Evolutionary conservation across 30 jellyfish, hydroid and myxozoan genomes (phyloP), one percentile per base, ranked within the genome.

Genomic region (Hydractinia symbiolongicarpus): DNA sequence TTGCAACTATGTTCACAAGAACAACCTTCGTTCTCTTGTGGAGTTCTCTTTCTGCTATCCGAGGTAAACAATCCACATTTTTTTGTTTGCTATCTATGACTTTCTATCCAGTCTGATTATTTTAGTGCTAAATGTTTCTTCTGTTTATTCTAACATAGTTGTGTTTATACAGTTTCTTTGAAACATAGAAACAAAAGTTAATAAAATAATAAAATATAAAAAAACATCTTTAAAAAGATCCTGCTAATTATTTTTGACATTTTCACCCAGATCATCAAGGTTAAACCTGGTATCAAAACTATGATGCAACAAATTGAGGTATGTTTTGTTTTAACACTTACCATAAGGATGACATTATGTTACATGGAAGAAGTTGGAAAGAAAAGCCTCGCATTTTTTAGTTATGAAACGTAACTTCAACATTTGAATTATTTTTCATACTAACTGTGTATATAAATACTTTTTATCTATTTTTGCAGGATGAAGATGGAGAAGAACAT

Each of bases 401-500:
- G 44, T 30, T 30, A 1, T 30, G 44, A 30, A 30, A 30, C 44
- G 44, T 30, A 30, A 30, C 44, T 30, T 30, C 44, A 30, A 30
- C 44, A 30, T 30, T 30, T 30, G 44, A 30, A 30, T 30, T 30
- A 30, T 30, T 30, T 30, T 30, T 30, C 44, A 30, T 30, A 30
- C 44, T 30, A 30, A 30, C 44, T 30, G 44, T 30, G 44, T 30
- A 30, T 30, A 30, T 30, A 30, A 30, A 30, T 57, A 69, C 19
- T 62, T 4, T 1, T 13, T 17, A 0, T 53, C 67, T 54, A 79
- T 71, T 16, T 14, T 17, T 76, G 15, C 50, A 87, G 96, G 98
- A 83, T 52, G 98, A 77, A 9, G 98, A 93, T 53, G 98, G 87
- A 30, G 98, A 93, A 4, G 98, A 93, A 60, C 90, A 87, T 30